phyloP scores from a whole-genome alignment of 2,888 invertebrate genomes.

The Scaptomyza polygonia region DNA sequence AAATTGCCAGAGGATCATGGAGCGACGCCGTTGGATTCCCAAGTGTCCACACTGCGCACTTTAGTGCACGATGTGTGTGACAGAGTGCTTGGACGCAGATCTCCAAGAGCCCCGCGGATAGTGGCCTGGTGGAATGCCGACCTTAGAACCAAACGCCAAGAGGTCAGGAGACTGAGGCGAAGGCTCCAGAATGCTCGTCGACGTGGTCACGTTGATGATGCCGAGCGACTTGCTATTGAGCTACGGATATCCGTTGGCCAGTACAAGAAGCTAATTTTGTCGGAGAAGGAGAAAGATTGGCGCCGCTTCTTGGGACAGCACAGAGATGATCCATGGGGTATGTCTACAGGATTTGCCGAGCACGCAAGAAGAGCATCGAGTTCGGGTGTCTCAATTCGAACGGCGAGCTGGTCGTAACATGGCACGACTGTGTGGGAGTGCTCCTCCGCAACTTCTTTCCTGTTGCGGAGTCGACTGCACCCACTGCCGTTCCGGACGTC shows the following conservation, averaged over 20 bases:
- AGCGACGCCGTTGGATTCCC: conserved; percentile 7
- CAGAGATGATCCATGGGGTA: conserved; percentile 12
- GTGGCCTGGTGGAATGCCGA: conserved; percentile 27
- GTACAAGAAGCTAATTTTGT: conserved; percentile 19
- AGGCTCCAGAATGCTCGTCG: conserved; percentile 21
- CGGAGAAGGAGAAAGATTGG: conserved; percentile 25
- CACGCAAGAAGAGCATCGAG: too few species aligned
- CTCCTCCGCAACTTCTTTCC: conserved; percentile 22
- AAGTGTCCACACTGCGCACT: conserved; percentile 11
- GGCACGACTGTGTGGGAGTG: conserved; percentile 20
- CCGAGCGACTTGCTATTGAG: conserved; percentile 3
- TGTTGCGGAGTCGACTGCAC: conserved; percentile 13
- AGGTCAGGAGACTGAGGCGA: conserved; percentile 29
- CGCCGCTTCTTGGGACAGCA: conserved; percentile 19
- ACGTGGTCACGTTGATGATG: conserved; percentile 1
- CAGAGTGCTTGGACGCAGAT: conserved; percentile 7
- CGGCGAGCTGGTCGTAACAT: conserved; percentile 11
- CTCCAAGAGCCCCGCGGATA: conserved; percentile 1
- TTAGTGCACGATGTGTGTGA: conserved; percentile 18
- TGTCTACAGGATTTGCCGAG: too few species aligned
- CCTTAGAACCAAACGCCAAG: conserved; percentile 14
- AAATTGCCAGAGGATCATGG: background rate
- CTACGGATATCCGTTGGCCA: conserved; percentile 1
- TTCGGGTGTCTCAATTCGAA: too few species aligned
- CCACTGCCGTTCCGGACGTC: background rate